A percentile compares a stretch with the other conserved stretches of the same genome.
Conservation (phyloP, 2,888 invertebrate genomes). For the Drosophila mimetica region DNA sequence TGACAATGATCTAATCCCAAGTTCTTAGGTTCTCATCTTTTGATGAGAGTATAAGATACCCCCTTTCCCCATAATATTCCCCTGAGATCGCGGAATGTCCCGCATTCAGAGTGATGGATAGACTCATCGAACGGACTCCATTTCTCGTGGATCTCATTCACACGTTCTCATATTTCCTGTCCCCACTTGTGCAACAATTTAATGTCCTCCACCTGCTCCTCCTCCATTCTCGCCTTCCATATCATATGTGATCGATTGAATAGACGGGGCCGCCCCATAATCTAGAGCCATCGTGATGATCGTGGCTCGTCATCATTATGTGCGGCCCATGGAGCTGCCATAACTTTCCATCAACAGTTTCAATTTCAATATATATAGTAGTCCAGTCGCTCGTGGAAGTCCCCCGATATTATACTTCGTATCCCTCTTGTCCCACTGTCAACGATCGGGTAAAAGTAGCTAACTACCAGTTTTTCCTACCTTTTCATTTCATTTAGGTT, state of each 20-base stretch:
- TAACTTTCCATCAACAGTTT: slow-evolving; percentile 74
- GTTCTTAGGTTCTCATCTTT: background rate
- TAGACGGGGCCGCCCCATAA: slow-evolving; percentile 73
- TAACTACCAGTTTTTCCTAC: slow-evolving; percentile 51
- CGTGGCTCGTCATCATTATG: slow-evolving; percentile 53
- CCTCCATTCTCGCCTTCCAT: background rate
- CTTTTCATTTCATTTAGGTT: slow-evolving; percentile 18
- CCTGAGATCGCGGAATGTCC: background rate
- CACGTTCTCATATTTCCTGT: slow-evolving; percentile 45
- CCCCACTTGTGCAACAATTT: slow-evolving; percentile 9
- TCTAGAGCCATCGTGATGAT: slow-evolving; percentile 58
- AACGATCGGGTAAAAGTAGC: slow-evolving; percentile 43
- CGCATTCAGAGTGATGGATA: slow-evolving; percentile 1
- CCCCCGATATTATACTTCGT: slow-evolving; percentile 5
- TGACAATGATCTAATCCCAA: slow-evolving; percentile 8
- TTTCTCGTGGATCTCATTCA: slow-evolving; percentile 29
- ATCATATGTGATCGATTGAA: slow-evolving; percentile 67
- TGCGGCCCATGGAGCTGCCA: slow-evolving; percentile 40
- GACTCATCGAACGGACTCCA: background rate
- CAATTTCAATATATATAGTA: slow-evolving; percentile 71
- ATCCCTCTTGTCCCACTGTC: slow-evolving; percentile 13
- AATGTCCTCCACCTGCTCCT: slow-evolving; percentile 11
- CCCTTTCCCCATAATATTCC: background rate
- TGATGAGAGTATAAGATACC: background rate
- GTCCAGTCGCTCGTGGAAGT: slow-evolving; percentile 7